Base-by-base conservation (phyloP, 2,888 invertebrate genomes). In the Chloroclysta siterata region DNA sequence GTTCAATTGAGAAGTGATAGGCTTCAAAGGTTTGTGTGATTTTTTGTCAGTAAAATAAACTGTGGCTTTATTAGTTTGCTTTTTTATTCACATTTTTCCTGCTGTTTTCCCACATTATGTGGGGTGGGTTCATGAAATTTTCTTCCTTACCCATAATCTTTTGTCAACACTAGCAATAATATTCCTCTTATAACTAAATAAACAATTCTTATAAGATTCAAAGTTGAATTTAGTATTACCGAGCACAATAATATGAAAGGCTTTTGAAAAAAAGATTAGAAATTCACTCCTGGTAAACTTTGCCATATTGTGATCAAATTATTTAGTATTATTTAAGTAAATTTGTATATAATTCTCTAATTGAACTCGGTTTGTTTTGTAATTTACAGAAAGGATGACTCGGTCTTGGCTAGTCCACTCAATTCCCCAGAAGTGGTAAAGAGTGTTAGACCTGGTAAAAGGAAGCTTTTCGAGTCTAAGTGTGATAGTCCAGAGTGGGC, bases 401-500 rank as follows among this genome's bases (percentile, higher is more conserved):
- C 78, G 8, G 66, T 75, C 46, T 69, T 84, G 48, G 80, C 78
- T 53, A 88, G 80, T 71, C 85, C 87, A 59, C 77, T 84, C 0
- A 74, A 83, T 69, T 90, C 90, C 6, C 88, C 88, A 46, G 89
- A 90, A 72, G 67, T 86, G 39, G 72, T 76, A 11, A 81, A 72
- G 63, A 74, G 68, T 60, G 78, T 80, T 63, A 80, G 77, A 72
- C 69, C 76, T 69, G 72, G 77, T 52, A 89, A 85, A 77, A 84
- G 85, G 68, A 80, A 81, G 68, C 68, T 82, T 39, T 72, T 87
- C 1, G 75, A 80, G 42, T 82, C 85, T 1, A 79, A 72, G 54
- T 83, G 87, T 69, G 75, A 70, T n/a, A 93, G 92, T 65, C 91
- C 92, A 17, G 84, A 90, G 66, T 93, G 92, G 92, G 90, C 88